phyloP scores from a whole-genome alignment of 2,113 vertebrate species.

The Bubo blakistoni region DNA sequence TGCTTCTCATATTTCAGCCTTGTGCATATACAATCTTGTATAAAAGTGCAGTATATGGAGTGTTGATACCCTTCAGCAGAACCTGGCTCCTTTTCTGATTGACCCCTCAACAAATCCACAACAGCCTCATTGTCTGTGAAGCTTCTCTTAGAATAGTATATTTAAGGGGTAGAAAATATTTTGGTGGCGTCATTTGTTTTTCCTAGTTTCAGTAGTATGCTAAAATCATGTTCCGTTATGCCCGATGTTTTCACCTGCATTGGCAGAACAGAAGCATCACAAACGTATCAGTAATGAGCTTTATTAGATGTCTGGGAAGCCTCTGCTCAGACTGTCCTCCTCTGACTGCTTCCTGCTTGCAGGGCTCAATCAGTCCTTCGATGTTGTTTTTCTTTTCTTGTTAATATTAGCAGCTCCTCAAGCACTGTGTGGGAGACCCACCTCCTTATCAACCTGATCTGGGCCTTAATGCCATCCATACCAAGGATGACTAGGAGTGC shows the following conservation, averaged over 20 bases:
- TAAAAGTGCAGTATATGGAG: too few relatives aligned
- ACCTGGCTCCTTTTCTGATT: neutral
- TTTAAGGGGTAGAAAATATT: neutral
- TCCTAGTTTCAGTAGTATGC: neutral
- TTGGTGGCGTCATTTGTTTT: neutral
- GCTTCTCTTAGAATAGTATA: neutral
- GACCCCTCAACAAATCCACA: neutral
- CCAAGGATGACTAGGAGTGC: slow-evolving; percentile 49
- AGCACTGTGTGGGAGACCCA: neutral
- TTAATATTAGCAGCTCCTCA: neutral
- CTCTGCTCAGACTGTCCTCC: neutral
- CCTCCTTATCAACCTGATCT: neutral
- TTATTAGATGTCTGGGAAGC: neutral
- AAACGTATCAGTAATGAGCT: neutral
- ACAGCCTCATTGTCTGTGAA: neutral
- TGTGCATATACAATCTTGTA: fast-evolving
- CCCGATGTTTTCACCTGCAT: neutral
- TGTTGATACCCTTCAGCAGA: neutral
- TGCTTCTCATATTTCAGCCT: neutral
- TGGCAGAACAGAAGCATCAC: neutral
- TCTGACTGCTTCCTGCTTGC: neutral
- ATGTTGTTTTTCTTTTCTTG: neutral
- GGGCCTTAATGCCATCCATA: slow-evolving; percentile 32
- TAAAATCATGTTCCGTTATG: neutral
- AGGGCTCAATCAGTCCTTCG: neutral